Conservation (phyloP, 2,888 invertebrate species). For the Lasioglossum leucozonium region DNA sequence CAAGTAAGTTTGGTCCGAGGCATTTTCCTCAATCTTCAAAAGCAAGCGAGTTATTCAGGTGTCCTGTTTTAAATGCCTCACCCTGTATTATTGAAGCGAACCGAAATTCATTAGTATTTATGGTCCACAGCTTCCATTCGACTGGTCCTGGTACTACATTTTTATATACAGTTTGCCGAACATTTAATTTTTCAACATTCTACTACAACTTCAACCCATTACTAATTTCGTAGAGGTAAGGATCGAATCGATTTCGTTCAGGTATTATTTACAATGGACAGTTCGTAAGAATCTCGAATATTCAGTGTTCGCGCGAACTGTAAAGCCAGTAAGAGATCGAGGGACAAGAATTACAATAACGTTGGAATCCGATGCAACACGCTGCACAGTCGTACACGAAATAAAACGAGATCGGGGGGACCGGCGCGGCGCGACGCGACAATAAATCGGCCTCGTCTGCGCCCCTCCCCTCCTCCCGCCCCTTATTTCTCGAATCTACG, state of each 20-base stretch:
- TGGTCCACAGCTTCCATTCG: neutral
- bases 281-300: neutral
- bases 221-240: neutral
- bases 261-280: neutral
- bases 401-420: neutral
- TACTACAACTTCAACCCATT: neutral
- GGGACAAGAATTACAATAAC: neutral
- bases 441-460: slow-evolving; percentile 31
- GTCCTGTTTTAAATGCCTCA: too few relatives aligned
- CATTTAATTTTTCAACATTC: neutral
- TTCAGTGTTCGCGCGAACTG: neutral
- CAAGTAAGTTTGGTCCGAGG: too few relatives aligned
- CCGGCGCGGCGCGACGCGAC: slow-evolving; percentile 4
- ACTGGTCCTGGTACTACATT: neutral
- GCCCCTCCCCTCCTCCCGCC: too few relatives aligned
- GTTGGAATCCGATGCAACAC: slow-evolving; percentile 10
- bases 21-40: too few relatives aligned
- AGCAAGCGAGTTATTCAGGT: too few relatives aligned
- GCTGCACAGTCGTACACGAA: neutral
- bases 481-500: slow-evolving; percentile 51
- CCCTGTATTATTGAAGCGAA: neutral
- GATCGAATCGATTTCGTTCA: neutral
- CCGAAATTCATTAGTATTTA: neutral
- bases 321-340: neutral
- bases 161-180: neutral